Percentiles rank a stretch among this genome's conserved stretches.
phyloP scores from a whole-genome alignment of 2,797 vertebrate species.

The Adrianichthys oophorus region DNA sequence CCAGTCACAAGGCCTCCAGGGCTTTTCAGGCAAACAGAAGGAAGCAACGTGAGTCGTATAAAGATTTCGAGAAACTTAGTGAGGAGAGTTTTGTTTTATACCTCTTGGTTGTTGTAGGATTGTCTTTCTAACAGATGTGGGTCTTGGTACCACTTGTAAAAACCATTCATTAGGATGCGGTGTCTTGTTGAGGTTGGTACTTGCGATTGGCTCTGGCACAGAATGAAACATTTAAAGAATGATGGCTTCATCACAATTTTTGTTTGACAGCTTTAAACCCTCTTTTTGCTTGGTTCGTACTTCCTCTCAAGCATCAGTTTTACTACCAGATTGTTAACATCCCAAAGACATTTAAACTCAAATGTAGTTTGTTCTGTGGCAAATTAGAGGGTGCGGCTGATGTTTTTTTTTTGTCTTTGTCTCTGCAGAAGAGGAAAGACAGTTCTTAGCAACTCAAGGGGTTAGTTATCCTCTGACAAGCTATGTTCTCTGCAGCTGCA shows the following conservation, averaged over 20 bases:
- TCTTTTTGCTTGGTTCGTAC: constrained; percentile 17
- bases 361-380: constrained; percentile 40
- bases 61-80: too few species aligned
- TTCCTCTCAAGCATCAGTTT: constrained; percentile 31
- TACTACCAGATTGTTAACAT: constrained; percentile 44
- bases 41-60: constrained; percentile 16
- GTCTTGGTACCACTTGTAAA: too few species aligned
- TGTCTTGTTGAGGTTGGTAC: too few species aligned
- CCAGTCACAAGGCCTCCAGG: constrained; percentile 30
- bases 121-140: too few species aligned
- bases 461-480: constrained; percentile 52
- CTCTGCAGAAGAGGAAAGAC: constrained; percentile 37
- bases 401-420: constrained; percentile 39
- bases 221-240: constrained; percentile 6
- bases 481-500: constrained; percentile 47
- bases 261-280: constrained; percentile 14
- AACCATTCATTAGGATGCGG: too few species aligned
- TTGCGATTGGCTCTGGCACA: too few species aligned
- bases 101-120: too few species aligned
- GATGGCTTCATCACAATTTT: constrained; percentile 2
- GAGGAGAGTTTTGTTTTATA: too few species aligned
- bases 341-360: constrained; percentile 56
- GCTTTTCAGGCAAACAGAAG: constrained; percentile 12
- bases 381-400: constrained; percentile 65
- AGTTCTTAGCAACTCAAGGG: constrained; percentile 37